These are phyloP conservation scores for Eulithis prunata DNA, from an alignment of 2,888 invertebrate genomes.

Conservation along the genomic window DNA sequence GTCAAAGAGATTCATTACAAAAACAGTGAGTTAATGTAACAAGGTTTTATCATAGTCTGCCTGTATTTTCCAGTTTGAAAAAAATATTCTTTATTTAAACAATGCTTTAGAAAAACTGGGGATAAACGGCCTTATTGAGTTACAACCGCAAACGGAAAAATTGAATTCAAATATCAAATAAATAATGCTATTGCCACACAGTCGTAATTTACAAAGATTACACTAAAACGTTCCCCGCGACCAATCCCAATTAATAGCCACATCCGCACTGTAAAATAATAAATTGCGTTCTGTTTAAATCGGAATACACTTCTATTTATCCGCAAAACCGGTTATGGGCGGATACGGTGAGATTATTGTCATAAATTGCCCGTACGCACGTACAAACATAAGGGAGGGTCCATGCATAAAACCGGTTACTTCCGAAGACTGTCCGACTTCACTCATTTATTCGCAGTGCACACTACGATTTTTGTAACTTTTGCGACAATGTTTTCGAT, in stretches of 20 bases:
- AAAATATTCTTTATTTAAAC: no score
- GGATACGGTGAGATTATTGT: constrained; percentile 72
- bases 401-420: constrained; percentile 8
- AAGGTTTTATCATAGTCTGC: neutral
- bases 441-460: neutral
- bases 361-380: constrained; percentile 65
- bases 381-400: constrained; percentile 16
- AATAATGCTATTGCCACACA: constrained; percentile 18
- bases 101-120: no score
- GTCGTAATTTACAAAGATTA: constrained; percentile 35
- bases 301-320: constrained; percentile 63
- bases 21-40: constrained; percentile 26
- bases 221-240: constrained; percentile 33
- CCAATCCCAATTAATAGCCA: constrained; percentile 59
- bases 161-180: constrained; percentile 7
- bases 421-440: neutral
- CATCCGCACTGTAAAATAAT: constrained; percentile 56
- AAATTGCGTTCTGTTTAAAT: constrained; percentile 64
- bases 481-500: no score
- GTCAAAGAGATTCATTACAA: neutral
- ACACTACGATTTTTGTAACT: neutral
- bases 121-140: neutral
- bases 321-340: constrained; percentile 62
- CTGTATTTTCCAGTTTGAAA: no score
- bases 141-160: neutral